Evolutionary conservation across 2,113 vertebrate species (phyloP).

Genomic region (Xiphophorus maculatus): DNA sequence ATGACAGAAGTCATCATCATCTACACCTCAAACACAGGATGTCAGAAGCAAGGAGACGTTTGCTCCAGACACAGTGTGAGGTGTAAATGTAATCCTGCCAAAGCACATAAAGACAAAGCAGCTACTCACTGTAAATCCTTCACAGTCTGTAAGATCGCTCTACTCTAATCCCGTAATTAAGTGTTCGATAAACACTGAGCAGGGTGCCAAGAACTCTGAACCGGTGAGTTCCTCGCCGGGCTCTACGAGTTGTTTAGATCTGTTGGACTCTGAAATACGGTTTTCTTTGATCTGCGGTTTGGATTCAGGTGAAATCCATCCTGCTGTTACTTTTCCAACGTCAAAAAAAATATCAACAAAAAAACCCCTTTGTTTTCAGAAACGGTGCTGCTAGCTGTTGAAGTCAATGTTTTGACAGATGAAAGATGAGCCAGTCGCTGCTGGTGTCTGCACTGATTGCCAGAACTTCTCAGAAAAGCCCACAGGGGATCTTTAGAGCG

Average conservation of each 20-base stretch:
- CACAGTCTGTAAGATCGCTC: conserved; percentile 17
- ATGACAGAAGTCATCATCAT: neutral
- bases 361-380: neutral
- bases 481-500: conserved; percentile 4
- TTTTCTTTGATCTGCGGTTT: neutral
- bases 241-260: neutral
- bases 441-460: conserved; percentile 16
- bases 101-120: neutral
- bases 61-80: neutral
- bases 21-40: neutral
- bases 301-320: neutral
- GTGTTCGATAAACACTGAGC: conserved; percentile 4
- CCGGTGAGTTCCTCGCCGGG: neutral
- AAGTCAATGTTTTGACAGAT: conserved; percentile 1
- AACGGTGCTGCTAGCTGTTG: conserved; percentile 11
- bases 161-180: neutral
- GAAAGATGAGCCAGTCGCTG: conserved; percentile 2
- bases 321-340: neutral
- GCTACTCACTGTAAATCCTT: neutral
- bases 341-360: neutral
- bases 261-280: neutral
- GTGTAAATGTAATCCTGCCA: conserved; percentile 15
- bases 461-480: conserved; percentile 11
- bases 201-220: neutral
- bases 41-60: neutral